Base-by-base conservation (phyloP, 1,140 invertebrate species). In the Tachypleus tridentatus region DNA sequence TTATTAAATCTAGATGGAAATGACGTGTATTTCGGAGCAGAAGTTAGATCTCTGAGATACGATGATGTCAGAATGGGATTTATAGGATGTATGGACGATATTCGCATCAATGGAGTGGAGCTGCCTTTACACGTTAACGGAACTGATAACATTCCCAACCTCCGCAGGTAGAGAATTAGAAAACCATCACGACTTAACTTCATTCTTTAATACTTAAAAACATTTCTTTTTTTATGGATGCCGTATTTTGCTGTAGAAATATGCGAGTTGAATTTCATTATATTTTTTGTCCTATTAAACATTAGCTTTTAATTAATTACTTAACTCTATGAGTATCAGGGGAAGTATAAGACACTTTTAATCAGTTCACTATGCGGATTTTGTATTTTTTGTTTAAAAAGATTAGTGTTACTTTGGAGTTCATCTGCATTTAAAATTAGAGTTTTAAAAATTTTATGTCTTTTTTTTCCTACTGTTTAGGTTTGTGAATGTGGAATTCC, bases 71-170 rank as follows among this genome's bases (percentile, higher is more conserved):
- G 85, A 63, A 80, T 71, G 67, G 75, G 93, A 3, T 94, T 94
- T 74, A 80, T 89, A 64, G 93, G 93, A 3, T 97, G 94, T 73
- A 87, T 97, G 82, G 87, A 92, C 62, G 89, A 95, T 71, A 84
- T 97, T 6, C 82, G 85, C 52, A 83, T 97, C 49, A 86, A 89
- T 60, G 82, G 86, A 64, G 81, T 86, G 0, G 78, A 82, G 0
- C 80, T 96, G 48, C 90, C 90, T 0, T 76, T 95, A 50, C 88
- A 91, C 63, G 83, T 83, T 73, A 83, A 81, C n/a, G 85, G 82
- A n/a, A 76, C 72, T 63, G 80, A 73, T 60, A 75, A 73, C 64
- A 77, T 80, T 60, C 86, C 83, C 48, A 84, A 71, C 47, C 69
- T 91, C 3, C 64, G 64, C 48, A 68, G 67, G 67, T 68, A 64